phyloP scores from a whole-genome alignment of 2,888 invertebrate species.

The Acanthosepion pharaonis region DNA sequence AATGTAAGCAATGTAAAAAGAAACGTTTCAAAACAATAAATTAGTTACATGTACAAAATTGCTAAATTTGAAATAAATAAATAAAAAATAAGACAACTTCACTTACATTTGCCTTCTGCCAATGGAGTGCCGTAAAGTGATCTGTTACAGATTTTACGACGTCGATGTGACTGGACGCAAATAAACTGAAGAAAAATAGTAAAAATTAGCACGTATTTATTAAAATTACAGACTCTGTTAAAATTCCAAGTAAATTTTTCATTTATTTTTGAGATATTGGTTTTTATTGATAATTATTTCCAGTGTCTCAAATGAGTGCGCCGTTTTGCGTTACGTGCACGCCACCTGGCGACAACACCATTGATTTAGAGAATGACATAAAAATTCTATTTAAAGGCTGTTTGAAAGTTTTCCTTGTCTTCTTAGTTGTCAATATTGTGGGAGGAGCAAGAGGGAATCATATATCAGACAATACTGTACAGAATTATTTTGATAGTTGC shows the following conservation, averaged over 20 bases:
- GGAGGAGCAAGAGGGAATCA: background rate
- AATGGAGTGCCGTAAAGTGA: constrained; percentile 21
- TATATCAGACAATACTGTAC: background rate
- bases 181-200: background rate
- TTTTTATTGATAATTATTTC: background rate
- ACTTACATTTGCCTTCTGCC: constrained; percentile 25
- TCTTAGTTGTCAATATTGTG: background rate
- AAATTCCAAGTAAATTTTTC: background rate
- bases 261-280: background rate
- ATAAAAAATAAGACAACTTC: background rate
- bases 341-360: constrained; percentile 10
- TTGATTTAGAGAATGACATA: background rate
- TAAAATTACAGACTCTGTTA: background rate
- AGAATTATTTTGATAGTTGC: too few relatives aligned
- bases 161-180: background rate
- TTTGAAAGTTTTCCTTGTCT: background rate
- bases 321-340: background rate
- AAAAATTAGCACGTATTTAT: background rate
- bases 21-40: background rate
- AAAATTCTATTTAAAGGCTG: background rate
- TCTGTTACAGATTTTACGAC: background rate
- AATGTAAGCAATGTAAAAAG: background rate
- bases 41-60: background rate
- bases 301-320: background rate
- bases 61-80: background rate